These are phyloP conservation scores for Chondrosia reniformis DNA, from an alignment of 37 sponge, comb jelly and placozoan genomes.

Conservation along the genomic window DNA sequence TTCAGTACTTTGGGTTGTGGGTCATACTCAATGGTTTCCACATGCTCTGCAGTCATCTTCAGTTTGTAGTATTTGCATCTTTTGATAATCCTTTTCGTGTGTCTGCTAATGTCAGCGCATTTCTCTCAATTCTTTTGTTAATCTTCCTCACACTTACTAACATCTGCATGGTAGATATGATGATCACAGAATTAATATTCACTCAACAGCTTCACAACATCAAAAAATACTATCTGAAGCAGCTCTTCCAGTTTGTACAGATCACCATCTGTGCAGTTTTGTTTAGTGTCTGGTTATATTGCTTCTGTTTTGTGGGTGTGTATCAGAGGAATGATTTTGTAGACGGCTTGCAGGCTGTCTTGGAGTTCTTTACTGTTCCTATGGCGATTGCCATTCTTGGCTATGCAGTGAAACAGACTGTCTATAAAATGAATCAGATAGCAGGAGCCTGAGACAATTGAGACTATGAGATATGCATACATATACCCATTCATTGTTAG, in stretches of 20 bases:
- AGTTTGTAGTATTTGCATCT: conserved; percentile 11
- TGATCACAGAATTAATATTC: background rate
- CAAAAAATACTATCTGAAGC: background rate
- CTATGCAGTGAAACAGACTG: conserved; percentile 7
- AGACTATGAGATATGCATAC: background rate
- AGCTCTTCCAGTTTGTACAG: conserved; percentile 3
- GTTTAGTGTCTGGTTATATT: background rate
- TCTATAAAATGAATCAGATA: conserved; percentile 11
- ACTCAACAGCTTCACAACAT: background rate
- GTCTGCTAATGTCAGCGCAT: background rate
- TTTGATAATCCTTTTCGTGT: conserved; percentile 17
- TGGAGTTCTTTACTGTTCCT: conserved; percentile 24
- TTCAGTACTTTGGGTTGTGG: background rate
- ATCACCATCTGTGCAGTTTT: background rate
- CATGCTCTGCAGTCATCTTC: conserved; percentile 2
- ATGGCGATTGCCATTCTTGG: conserved; percentile 6
- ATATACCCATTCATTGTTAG: too few relatives aligned
- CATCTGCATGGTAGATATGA: background rate
- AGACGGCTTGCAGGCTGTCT: conserved; percentile 2
- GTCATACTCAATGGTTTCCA: conserved; percentile 1
- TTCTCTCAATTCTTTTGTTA: background rate
- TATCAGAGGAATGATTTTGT: conserved; percentile 16
- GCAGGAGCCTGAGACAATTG: background rate
- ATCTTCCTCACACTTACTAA: background rate
- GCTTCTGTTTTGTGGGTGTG: background rate